Evolutionary conservation across 2,888 invertebrate species (phyloP), one percentile per base, ranked within the genome.

Genomic region (Catocala fraxini): DNA sequence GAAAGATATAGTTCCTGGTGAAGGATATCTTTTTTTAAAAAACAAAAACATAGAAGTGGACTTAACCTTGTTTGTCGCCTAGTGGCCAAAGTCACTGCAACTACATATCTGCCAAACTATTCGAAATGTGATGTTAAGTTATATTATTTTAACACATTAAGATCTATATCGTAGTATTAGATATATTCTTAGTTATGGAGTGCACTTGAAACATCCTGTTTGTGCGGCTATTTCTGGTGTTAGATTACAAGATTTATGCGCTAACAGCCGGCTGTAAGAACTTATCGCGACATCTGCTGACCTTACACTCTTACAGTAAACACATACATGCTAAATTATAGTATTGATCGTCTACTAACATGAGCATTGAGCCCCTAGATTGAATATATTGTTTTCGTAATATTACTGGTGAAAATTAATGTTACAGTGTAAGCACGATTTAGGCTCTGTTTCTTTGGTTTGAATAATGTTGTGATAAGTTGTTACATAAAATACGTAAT

Each of bases 201-300:
- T 59, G 33, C 35, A 66, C 56, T 56, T 60, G 60, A 60, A 82
- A 74, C 87, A 84, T 72, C 86, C 87, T 89, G 85, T 84, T 75
- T 51, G 51, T 63, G 69, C 65, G 70, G 64, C 70, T 73, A 71
- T 80, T 81, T 77, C 77, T 76, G 68, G 75, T 73, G 75, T 68
- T 61, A 85, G 87, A 88, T 87, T 86, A 84, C 82, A 77, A 83
- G 85, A 91, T 91, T 90, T 91, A 91, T 88, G 76, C 63, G 78
- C 80, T 84, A 80, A 89, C 82, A 75, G 76, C 81, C 66, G 63
- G 70, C 15, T 61, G 65, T 69, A 65, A 59, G 65, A 56, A 70
- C 65, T 75, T 86, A 88, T 87, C 88, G 79, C 71, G 65, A 70
- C 77, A 85, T 82, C 84, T 75, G 71, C 70, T 87, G 89, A 89